phyloP scores from a whole-genome alignment of 2,888 invertebrate genomes.

The Amphipyra berbera region DNA sequence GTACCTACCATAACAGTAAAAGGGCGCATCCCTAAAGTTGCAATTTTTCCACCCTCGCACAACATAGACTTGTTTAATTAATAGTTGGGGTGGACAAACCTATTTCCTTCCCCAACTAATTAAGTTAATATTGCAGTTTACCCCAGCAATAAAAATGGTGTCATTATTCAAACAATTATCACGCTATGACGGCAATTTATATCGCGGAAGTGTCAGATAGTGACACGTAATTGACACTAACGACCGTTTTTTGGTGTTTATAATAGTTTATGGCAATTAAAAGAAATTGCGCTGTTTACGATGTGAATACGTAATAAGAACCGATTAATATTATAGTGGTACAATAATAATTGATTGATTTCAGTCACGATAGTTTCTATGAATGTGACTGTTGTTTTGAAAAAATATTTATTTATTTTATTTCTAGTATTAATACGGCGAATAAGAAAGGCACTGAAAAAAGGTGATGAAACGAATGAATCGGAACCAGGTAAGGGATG shows the following conservation, averaged over 20 bases:
- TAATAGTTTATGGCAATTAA: constrained; percentile 26
- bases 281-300: constrained; percentile 35
- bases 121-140: constrained; percentile 30
- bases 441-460: background rate
- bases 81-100: background rate
- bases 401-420: background rate
- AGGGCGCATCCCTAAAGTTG: background rate
- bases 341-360: constrained; percentile 23
- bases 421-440: no score
- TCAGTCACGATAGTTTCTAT: constrained; percentile 25
- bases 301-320: constrained; percentile 35
- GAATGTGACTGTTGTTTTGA: constrained; percentile 4
- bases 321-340: background rate
- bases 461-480: no score
- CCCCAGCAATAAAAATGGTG: constrained; percentile 38
- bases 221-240: constrained; percentile 45
- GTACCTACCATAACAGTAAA: background rate
- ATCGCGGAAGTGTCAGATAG: constrained; percentile 11
- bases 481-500: no score
- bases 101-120: constrained; percentile 16
- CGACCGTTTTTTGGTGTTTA: constrained; percentile 21
- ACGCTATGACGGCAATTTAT: constrained; percentile 12
- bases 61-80: constrained; percentile 20
- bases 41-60: constrained; percentile 7
- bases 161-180: constrained; percentile 46